These are phyloP conservation scores for Mormoops blainvillei DNA, from an alignment of 2,113 vertebrate genomes.

Conservation along the genomic window DNA sequence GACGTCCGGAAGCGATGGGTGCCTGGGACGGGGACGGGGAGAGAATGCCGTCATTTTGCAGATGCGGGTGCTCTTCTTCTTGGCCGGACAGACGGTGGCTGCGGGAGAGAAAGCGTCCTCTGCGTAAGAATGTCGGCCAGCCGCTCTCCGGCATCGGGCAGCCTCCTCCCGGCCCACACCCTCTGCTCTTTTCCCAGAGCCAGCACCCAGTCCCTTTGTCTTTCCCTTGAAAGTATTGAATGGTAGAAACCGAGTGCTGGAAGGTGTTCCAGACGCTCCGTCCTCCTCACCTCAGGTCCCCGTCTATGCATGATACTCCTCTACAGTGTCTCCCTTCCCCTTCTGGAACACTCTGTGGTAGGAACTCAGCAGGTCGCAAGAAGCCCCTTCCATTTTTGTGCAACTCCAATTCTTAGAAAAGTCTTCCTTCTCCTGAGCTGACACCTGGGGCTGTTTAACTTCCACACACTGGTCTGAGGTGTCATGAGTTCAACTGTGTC, in stretches of 20 bases:
- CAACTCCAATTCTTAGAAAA: neutral
- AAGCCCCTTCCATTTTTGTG: neutral
- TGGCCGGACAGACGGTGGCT: neutral
- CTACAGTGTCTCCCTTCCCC: no score
- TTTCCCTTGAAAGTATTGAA: neutral
- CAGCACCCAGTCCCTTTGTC: neutral
- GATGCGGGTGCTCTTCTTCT: accelerated
- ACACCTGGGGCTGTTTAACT: neutral
- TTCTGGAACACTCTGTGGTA: neutral
- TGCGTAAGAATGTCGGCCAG: accelerated
- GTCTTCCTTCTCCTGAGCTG: neutral
- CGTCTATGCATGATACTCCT: neutral
- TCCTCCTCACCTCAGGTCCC: neutral
- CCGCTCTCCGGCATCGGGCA: neutral
- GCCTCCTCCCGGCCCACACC: neutral
- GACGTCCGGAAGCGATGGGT: neutral
- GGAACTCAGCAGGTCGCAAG: neutral
- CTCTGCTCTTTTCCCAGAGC: neutral
- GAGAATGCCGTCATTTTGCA: neutral
- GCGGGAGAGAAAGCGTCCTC: neutral
- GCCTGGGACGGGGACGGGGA: neutral
- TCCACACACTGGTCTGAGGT: neutral
- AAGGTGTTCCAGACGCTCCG: neutral
- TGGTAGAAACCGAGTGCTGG: neutral
- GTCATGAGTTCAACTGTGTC: neutral